phyloP scores from a whole-genome alignment of 1,140 invertebrate species.

The Brachionus rotundiformis region DNA sequence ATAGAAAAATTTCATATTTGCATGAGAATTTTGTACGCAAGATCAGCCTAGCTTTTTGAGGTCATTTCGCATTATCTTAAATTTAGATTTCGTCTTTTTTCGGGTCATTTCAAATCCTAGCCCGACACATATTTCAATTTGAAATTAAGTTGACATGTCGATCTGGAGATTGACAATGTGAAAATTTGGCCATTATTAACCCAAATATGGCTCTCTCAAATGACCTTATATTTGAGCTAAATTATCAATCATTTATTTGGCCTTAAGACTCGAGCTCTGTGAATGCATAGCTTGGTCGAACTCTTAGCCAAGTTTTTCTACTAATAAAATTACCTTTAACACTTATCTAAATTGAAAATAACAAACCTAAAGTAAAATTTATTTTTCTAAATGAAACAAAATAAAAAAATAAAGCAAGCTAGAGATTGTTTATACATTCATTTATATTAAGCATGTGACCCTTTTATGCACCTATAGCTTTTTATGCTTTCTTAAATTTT shows the following conservation, averaged over 20 bases:
- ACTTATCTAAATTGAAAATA: neutral
- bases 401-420: neutral
- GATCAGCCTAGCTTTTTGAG: slow-evolving; percentile 38
- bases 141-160: slow-evolving; percentile 27
- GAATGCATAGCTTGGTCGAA: neutral
- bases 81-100: slow-evolving; percentile 17
- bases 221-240: neutral
- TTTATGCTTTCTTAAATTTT: no score
- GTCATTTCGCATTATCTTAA: slow-evolving; percentile 17
- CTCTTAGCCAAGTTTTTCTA: neutral
- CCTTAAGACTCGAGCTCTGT: neutral
- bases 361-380: neutral
- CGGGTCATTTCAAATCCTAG: slow-evolving; percentile 44
- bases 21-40: slow-evolving; percentile 34
- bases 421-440: no score
- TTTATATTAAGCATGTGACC: no score
- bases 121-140: slow-evolving; percentile 27
- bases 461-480: no score
- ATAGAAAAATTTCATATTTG: slow-evolving; percentile 43
- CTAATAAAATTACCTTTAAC: neutral
- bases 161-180: neutral
- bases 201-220: slow-evolving; percentile 16
- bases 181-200: slow-evolving; percentile 22
- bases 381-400: neutral
- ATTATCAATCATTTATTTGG: neutral